Evolutionary conservation across 2,888 invertebrate genomes (phyloP), one percentile per base, ranked within the genome.

Genomic region (Laothoe populi): DNA sequence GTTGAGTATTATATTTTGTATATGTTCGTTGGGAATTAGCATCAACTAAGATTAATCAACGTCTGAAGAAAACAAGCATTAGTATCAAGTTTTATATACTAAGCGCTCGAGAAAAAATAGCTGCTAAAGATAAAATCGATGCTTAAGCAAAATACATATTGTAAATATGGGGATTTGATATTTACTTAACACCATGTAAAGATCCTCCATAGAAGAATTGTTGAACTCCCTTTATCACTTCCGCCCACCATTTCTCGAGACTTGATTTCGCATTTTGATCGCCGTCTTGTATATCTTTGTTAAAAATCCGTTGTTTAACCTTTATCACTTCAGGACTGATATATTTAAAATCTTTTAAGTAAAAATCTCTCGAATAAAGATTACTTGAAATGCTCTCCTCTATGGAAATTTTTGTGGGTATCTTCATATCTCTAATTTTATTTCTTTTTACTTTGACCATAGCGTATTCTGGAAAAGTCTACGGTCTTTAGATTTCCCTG

Each of bases 131-230:
- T n/a, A n/a, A n/a, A n/a, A n/a, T n/a, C n/a, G 26, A 26, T 26
- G 8, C 2, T 40, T 4, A 26, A 40, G 24, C 7, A 13, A 26
- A 11, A 13, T 19, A 0, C 35, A 24, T 23, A n/a, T 26, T 31
- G 24, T n/a, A 23, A 19, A 24, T 16, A 11, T 31, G 10, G 42
- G 44, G 5, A 49, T 38, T 11, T 38, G 11, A 24, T 23, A 87
- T 91, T 87, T 64, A 92, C 93, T 92, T 92, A 16, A 92, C 88
- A 63, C 92, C 92, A 74, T 93, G 92, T 40, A 93, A 70, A 57
- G 90, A 88, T 38, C 93, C 93, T 57, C 86, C 85, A 66, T 87
- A 88, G 68, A 90, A 87, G 69, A 93, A 86, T 73, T 91, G 88
- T 71, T 86, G 88, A 62, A 90, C 66, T 0, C 92, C 92, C 53